Conservation (phyloP, 2,888 invertebrate species). For the Oscheius onirici region DNA sequence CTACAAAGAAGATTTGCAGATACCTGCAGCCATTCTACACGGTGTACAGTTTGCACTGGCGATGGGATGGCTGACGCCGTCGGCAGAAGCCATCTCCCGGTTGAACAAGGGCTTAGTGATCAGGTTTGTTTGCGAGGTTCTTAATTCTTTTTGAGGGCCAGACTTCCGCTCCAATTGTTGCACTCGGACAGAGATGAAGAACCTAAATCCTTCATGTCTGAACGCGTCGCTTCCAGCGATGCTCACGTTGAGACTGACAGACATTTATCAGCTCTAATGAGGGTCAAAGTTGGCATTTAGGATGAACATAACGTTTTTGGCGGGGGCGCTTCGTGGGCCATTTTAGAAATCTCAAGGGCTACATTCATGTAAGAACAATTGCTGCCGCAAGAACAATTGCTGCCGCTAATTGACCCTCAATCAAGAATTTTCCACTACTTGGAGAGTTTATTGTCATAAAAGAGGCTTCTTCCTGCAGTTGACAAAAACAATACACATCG, state of each 20-base stretch:
- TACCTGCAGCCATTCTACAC: constrained; percentile 78
- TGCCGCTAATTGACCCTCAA: constrained; percentile 34
- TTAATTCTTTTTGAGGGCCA: neutral
- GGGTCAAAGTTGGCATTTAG: constrained; percentile 16
- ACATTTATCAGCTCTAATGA: constrained; percentile 20
- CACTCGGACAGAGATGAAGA: neutral
- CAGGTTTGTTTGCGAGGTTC: constrained; percentile 71
- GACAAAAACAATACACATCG: neutral
- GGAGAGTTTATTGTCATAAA: neutral
- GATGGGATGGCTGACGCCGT: neutral
- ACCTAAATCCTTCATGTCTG: neutral
- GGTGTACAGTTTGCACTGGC: constrained; percentile 81
- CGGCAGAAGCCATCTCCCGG: constrained; percentile 25
- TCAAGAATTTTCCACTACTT: constrained; percentile 26
- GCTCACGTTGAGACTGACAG: neutral
- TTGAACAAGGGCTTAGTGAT: constrained; percentile 55
- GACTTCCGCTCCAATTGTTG: neutral
- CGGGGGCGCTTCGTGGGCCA: constrained; percentile 17
- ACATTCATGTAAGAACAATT: constrained; percentile 33
- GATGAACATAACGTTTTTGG: constrained; percentile 17
- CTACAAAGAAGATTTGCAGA: constrained; percentile 40
- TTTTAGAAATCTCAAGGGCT: constrained; percentile 31
- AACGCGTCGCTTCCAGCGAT: neutral
- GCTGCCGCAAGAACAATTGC: constrained; percentile 22
- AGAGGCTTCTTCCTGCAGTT: neutral